Evolutionary conservation across 2,113 vertebrate species (phyloP).

Genomic region (Pangasianodon hypophthalmus): DNA sequence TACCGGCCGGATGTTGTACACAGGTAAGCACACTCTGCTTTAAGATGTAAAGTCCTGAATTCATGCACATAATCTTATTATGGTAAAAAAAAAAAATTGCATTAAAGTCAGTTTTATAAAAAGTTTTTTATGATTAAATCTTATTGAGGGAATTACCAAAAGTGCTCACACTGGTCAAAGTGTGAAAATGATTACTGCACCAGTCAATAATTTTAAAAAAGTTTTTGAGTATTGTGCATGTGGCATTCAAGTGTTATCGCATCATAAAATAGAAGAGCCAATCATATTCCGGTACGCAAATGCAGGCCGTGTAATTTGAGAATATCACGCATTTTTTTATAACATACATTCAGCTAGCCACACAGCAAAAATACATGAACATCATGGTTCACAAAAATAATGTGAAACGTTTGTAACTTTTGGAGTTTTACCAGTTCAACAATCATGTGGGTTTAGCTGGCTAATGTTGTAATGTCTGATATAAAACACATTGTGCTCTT

Average conservation of each 20-base stretch:
- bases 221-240: neutral
- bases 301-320: neutral
- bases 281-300: neutral
- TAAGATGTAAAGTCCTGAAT: neutral
- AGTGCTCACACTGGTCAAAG: neutral
- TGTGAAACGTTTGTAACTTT: neutral
- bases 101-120: neutral
- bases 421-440: neutral
- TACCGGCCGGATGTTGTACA: conserved; percentile 86
- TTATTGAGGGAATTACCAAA: neutral
- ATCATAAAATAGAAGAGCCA: neutral
- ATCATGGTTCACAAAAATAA: neutral
- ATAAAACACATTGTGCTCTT: neutral
- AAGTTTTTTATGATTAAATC: neutral
- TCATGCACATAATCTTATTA: neutral
- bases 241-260: neutral
- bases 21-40: conserved; percentile 61
- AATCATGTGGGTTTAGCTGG: neutral
- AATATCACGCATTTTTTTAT: neutral
- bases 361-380: neutral
- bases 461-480: neutral
- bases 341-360: neutral
- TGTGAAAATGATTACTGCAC: neutral
- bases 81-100: neutral
- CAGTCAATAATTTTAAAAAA: neutral